phyloP scores from a whole-genome alignment of 2,113 vertebrate genomes.

The Hipposideros armiger region DNA sequence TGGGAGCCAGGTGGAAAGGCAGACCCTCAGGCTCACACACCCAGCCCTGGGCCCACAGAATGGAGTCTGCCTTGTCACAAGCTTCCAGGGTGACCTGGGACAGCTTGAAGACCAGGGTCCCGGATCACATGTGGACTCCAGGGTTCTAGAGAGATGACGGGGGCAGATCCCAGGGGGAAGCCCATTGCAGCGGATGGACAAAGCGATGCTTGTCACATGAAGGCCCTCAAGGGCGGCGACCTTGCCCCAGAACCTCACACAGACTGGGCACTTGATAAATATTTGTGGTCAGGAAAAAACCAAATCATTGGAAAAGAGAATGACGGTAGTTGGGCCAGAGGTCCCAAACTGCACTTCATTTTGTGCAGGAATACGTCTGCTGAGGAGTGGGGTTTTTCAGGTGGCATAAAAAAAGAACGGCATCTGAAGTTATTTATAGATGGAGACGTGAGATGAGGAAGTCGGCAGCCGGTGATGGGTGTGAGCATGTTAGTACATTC shows the following conservation, averaged over 20 bases:
- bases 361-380: neutral
- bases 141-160: rapidly evolving
- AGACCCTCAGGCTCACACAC: neutral
- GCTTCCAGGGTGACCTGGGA: rapidly evolving
- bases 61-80: rapidly evolving
- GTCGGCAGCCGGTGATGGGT: rapidly evolving
- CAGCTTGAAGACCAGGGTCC: rapidly evolving
- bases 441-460: neutral
- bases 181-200: rapidly evolving
- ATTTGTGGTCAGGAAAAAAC: too few species aligned
- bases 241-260: neutral
- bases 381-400: neutral
- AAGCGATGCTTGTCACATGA: rapidly evolving
- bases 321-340: rapidly evolving
- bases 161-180: neutral
- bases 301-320: rapidly evolving
- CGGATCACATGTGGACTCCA: rapidly evolving
- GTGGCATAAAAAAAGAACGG: neutral
- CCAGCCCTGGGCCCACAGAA: too few species aligned
- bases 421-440: neutral
- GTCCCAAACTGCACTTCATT: neutral
- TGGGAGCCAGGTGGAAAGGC: too few species aligned
- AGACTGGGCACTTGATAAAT: rapidly evolving
- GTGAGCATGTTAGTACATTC: rapidly evolving
- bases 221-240: too few species aligned